Evolutionary conservation across 30 jellyfish, hydroid and myxozoan species (phyloP), one percentile per base, ranked within the genome.

Genomic region (Hydractinia symbiolongicarpus): DNA sequence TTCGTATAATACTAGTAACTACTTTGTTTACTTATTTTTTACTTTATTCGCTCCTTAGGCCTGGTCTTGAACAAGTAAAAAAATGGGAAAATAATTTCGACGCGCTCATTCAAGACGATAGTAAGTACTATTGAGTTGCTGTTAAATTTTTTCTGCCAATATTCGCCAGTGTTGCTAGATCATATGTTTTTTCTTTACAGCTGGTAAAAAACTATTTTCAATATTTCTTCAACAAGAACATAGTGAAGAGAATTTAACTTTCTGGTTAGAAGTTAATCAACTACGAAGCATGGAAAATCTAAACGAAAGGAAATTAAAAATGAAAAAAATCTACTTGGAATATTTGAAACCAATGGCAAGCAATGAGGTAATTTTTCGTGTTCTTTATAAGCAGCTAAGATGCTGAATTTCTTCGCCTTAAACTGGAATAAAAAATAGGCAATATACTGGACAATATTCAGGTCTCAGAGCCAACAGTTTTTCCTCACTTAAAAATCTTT

Each of bases 211-310:
- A 44, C 51, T 89, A 11, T 89, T 89, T 67, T 86, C 82, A 8
- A 68, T 75, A 64, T 89, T 84, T 61, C 80, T 89, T 8, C 68
- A 76, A 61, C 91, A 85, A 58, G 97, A 90, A 72, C 88, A 80
- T 76, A 90, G 97, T 54, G 97, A 90, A 14, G 97, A 90, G 73
- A 90, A 90, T 55, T 79, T 90, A 53, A 77, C 62, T 61, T 90
- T 90, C 64, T 90, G 95, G 95, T 10, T 58, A 5, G 97, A 90
- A 6, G 97, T 90, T 3, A 88, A 90, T 74, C 50, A 61, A 30
- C 66, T 90, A 85, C 83, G 84, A 66, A 58, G 61, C 1, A 61
- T 72, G 4, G 62, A 68, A 74, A 86, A 82, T 50, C 19, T 66
- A 13, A 73, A 86, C 7, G 84, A 78, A 56, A 62, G 88, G 66